Percentiles rank a stretch among this genome's conserved stretches.
Evolutionary conservation across 2,113 vertebrate species (phyloP).

Genomic region (Papio anubis): DNA sequence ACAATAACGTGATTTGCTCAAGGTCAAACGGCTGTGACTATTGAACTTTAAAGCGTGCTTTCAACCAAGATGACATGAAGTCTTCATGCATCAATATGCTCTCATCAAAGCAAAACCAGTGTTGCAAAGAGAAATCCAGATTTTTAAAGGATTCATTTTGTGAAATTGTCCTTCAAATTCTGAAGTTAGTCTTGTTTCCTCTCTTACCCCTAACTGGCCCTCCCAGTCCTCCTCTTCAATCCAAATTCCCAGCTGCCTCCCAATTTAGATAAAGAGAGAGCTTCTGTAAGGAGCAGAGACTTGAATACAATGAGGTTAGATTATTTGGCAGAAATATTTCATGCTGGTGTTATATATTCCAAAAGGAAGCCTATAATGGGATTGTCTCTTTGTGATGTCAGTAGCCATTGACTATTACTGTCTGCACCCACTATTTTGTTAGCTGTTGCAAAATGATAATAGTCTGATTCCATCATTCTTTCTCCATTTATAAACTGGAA

Average conservation of each 20-base stretch:
- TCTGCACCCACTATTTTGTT: background rate
- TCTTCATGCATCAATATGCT: background rate
- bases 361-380: background rate
- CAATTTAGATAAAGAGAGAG: background rate
- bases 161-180: background rate
- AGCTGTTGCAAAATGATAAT: background rate
- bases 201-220: background rate
- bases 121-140: background rate
- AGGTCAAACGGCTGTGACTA: background rate
- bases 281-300: background rate
- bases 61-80: background rate
- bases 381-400: background rate
- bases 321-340: background rate
- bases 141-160: background rate
- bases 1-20: background rate
- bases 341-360: background rate
- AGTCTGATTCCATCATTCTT: background rate
- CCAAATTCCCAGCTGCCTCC: background rate
- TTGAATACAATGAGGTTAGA: background rate
- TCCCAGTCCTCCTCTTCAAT: background rate
- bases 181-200: background rate
- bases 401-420: background rate
- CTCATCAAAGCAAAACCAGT: background rate
- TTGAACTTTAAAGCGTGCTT: background rate
- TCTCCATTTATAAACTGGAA: background rate